These are phyloP conservation scores for Aethina tumida DNA, from an alignment of 1,140 invertebrate genomes.

Conservation along the genomic window DNA sequence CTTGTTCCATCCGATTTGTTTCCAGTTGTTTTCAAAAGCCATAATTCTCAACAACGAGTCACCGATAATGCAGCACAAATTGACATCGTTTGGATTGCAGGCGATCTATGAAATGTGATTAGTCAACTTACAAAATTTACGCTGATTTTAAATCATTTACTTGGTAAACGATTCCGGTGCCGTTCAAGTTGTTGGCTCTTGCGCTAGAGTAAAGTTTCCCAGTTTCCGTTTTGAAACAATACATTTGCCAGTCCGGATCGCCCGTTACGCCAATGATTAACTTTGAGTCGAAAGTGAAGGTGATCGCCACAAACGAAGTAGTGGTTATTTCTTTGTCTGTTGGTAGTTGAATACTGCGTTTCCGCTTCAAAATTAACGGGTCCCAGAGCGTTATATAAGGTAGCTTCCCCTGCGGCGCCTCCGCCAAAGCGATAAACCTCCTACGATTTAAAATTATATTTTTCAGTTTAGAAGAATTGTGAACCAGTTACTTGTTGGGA, in stretches of 20 bases:
- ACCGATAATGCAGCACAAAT: slow-evolving; percentile 64
- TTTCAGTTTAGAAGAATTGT: too few species aligned
- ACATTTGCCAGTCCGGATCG: slow-evolving; percentile 67
- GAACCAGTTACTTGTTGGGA: slow-evolving; percentile 55
- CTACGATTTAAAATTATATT: too few species aligned
- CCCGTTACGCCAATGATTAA: slow-evolving; percentile 68
- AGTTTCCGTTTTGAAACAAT: slow-evolving; percentile 78
- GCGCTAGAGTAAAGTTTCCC: slow-evolving; percentile 67
- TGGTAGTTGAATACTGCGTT: slow-evolving; percentile 50
- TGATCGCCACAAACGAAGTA: slow-evolving; percentile 56
- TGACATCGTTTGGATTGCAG: slow-evolving; percentile 69
- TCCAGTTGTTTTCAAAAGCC: slow-evolving; percentile 68
- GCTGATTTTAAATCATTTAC: slow-evolving; percentile 18
- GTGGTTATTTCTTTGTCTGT: slow-evolving; percentile 26
- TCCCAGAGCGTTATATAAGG: slow-evolving; percentile 57
- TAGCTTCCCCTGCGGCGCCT: slow-evolving; percentile 39
- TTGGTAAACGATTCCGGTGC: slow-evolving; percentile 39
- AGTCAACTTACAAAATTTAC: background rate
- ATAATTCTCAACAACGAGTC: slow-evolving; percentile 63
- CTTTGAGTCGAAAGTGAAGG: slow-evolving; percentile 70
- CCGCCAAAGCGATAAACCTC: slow-evolving; percentile 43
- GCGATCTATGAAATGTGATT: slow-evolving; percentile 39
- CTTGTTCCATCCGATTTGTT: slow-evolving; percentile 74
- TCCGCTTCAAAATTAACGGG: slow-evolving; percentile 47
- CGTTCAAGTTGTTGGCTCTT: slow-evolving; percentile 55